These are phyloP conservation scores for Sinhomidia bicolor DNA, from an alignment of 2,888 invertebrate genomes.

Conservation along the genomic window DNA sequence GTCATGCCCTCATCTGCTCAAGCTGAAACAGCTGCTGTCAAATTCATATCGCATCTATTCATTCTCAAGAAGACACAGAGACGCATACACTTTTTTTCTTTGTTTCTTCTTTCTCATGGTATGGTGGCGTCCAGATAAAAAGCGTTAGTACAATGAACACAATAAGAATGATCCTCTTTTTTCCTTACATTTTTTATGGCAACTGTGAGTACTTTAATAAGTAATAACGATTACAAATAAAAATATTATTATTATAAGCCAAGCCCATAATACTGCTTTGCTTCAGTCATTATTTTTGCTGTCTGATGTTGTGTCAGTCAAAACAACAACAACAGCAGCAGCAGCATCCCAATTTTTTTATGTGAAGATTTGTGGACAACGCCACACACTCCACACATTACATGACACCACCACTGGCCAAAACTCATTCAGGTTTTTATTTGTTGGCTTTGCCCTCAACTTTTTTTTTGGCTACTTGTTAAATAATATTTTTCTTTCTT, in stretches of 20 bases:
- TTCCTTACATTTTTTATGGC: background rate
- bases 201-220: background rate
- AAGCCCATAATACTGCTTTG: slow-evolving; percentile 30
- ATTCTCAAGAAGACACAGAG: background rate
- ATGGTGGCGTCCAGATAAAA: slow-evolving; percentile 7
- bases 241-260: slow-evolving; percentile 20
- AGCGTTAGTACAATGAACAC: background rate
- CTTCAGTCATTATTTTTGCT: background rate
- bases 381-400: background rate
- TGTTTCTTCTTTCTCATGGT: slow-evolving; percentile 11
- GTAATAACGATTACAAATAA: background rate
- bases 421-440: slow-evolving; percentile 35
- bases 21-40: slow-evolving; percentile 51
- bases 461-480: slow-evolving; percentile 6
- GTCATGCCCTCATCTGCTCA: slow-evolving; percentile 16
- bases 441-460: background rate
- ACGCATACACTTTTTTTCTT: slow-evolving; percentile 33
- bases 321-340: background rate
- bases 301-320: background rate
- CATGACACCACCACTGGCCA: background rate
- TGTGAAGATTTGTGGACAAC: background rate
- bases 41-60: slow-evolving; percentile 20
- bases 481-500: slow-evolving; percentile 1
- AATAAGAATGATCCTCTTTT: slow-evolving; percentile 23
- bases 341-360: background rate